These are phyloP conservation scores for Diadegma fenestrale DNA, from an alignment of 2,888 invertebrate species.

Conservation along the genomic window DNA sequence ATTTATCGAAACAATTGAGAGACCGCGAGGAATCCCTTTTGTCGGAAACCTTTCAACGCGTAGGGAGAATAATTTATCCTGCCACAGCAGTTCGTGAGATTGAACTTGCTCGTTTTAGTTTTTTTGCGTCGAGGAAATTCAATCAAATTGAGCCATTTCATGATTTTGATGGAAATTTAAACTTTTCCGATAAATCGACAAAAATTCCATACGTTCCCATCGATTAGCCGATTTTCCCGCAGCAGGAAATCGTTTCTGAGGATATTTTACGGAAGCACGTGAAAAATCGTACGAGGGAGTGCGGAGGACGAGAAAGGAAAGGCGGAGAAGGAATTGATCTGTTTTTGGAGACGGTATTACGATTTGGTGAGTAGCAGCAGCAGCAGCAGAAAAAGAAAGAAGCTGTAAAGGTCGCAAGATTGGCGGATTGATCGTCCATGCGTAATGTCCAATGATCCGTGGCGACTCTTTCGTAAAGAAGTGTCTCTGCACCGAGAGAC, in stretches of 20 bases:
- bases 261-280: slow-evolving; percentile 34
- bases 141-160: not conserved
- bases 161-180: not conserved
- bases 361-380: slow-evolving; percentile 31
- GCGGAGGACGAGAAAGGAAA: not conserved
- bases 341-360: slow-evolving; percentile 58
- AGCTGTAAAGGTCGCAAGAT: slow-evolving; percentile 63
- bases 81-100: not conserved
- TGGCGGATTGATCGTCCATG: slow-evolving; percentile 70
- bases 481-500: slow-evolving; percentile 35
- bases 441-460: slow-evolving; percentile 77
- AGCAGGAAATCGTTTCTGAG: slow-evolving; percentile 51
- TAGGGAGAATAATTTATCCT: not conserved
- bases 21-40: not conserved
- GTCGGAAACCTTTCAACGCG: not conserved
- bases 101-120: no score
- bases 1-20: slow-evolving; percentile 6
- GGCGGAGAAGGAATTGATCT: slow-evolving; percentile 49
- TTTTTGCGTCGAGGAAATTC: not conserved
- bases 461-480: slow-evolving; percentile 61
- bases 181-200: not conserved
- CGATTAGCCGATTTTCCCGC: not conserved
- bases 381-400: slow-evolving; percentile 41
- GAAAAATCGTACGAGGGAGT: slow-evolving; percentile 9
- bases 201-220: slow-evolving; percentile 3